phyloP scores from a whole-genome alignment of 2,797 vertebrate species.

The Lepus oiostolus region DNA sequence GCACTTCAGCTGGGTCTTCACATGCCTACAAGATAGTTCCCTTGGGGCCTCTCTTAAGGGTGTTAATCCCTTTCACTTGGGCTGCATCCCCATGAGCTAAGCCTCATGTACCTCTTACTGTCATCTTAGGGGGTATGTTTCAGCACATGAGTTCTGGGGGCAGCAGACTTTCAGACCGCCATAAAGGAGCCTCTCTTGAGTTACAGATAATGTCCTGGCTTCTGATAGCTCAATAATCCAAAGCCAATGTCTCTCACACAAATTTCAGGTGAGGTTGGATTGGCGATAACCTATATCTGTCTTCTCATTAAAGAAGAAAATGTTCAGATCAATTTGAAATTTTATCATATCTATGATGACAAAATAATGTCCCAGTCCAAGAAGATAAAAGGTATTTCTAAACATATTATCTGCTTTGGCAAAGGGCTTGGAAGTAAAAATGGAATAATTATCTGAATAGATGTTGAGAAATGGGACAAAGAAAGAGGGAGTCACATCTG shows the following conservation, averaged over 20 bases:
- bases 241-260: background rate
- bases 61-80: background rate
- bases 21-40: accelerated
- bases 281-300: background rate
- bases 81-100: background rate
- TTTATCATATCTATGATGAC: background rate
- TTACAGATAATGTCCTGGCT: background rate
- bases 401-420: background rate
- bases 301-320: background rate
- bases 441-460: background rate
- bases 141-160: background rate
- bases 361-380: background rate
- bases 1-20: background rate
- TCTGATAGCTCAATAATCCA: background rate
- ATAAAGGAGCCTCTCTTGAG: background rate
- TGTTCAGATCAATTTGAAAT: background rate
- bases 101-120: background rate
- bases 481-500: background rate
- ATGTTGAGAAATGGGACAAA: background rate
- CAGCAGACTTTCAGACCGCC: background rate
- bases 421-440: background rate
- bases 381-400: background rate
- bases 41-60: background rate
- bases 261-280: background rate
- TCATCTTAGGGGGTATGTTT: too few relatives aligned